phyloP scores from a whole-genome alignment of 2,113 vertebrate species.

The Dipodomys spectabilis region DNA sequence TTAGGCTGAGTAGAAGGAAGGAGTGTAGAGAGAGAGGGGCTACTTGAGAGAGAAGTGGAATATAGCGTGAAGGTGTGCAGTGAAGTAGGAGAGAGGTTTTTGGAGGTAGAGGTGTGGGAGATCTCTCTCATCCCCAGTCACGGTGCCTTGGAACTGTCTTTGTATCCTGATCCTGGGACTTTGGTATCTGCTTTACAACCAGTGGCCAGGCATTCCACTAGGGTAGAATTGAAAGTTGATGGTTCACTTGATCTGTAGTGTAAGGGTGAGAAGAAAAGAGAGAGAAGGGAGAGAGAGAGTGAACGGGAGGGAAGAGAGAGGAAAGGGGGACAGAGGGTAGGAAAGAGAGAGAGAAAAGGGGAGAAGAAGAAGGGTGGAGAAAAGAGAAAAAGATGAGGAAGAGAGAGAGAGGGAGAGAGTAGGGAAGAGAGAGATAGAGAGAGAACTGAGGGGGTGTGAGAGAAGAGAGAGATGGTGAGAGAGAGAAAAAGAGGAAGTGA shows the following conservation, averaged over 20 bases:
- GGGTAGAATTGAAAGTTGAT: not conserved
- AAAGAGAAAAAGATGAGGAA: not conserved
- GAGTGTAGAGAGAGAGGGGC: not conserved
- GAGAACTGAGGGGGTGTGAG: too few relatives aligned
- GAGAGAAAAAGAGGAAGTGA: too few relatives aligned
- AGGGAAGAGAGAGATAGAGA: not conserved
- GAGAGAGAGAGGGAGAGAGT: fast-evolving
- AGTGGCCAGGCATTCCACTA: not conserved
- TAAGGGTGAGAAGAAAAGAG: not conserved
- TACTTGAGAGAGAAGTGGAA: not conserved
- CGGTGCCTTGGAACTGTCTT: not conserved
- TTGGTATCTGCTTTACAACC: not conserved
- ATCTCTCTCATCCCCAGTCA: not conserved
- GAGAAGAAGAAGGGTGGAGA: not conserved
- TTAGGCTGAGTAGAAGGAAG: not conserved
- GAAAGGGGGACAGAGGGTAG: not conserved
- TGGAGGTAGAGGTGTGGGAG: not conserved
- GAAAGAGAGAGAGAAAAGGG: not conserved
- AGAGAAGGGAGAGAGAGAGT: not conserved
- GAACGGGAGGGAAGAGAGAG: not conserved
- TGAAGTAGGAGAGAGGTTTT: not conserved
- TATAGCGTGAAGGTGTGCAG: not conserved
- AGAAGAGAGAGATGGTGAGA: too few relatives aligned
- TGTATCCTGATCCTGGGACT: not conserved
- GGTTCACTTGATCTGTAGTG: too few relatives aligned